Base-by-base conservation (phyloP, 1,140 invertebrate genomes). In the Lordiphosa stackelbergi region DNA sequence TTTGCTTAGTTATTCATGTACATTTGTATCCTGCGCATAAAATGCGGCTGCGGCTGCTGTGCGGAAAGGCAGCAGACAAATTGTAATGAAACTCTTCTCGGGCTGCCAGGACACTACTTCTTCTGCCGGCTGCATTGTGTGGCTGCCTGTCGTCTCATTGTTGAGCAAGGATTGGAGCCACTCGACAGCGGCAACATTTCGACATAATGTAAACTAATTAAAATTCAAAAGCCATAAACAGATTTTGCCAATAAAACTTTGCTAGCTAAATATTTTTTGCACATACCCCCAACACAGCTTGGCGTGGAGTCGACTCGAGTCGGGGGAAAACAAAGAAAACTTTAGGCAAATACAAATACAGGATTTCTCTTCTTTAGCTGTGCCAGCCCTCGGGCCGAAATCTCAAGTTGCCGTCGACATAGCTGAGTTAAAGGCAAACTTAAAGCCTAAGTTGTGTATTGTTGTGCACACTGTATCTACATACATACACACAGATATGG, bases 211-310 rank as follows among this genome's bases (percentile, higher is more conserved):
- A 86, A 86, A 86, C 85, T 86, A 86, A 86, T 86, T 86, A 86
- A 86, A 86, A 86, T 86, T 86, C 85, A 86, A 86, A 86, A 86
- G 75, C 85, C 85, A 86, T 86, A 86, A 86, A 86, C 85, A 86
- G 85, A 86, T 86, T 86, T 86, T 86, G 63, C 85, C 85, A 86
- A 86, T 86, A 86, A 86, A 86, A 86, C 85, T 86, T 86, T 85
- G 81, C 73, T 64, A 69, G 75, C 85, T 63, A 77, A 85, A 83
- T 83, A 83, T 83, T 83, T 83, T 84, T 83, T 83, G 64, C 55
- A 60, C 73, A 71, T 60, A 79, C 63, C 53, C 43, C 46, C 40
- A 49, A 13, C 10, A 48, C 8, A 19, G 22, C 5, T 28, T 11
- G 6, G 11, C 11, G 6, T 28, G 10, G 10, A 40, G 5, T 5